A percentile compares a stretch with the other conserved stretches of the same genome.
phyloP scores from a whole-genome alignment of 1,140 invertebrate species.

The Zaprionus kolodkinae region DNA sequence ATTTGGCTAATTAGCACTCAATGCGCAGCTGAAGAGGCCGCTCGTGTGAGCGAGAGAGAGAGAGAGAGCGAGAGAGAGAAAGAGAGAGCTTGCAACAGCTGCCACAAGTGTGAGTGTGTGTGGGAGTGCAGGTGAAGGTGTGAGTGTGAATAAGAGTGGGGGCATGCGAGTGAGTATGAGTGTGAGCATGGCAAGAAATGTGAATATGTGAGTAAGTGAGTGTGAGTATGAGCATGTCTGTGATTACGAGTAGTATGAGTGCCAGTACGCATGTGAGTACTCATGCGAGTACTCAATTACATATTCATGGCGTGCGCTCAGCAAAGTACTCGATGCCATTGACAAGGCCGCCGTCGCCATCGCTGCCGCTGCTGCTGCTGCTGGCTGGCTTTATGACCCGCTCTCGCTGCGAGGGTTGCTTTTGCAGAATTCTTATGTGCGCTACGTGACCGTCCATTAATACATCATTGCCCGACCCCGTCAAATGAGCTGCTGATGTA shows the following conservation, averaged over 20 bases:
- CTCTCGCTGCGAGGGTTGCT: slow-evolving; percentile 65
- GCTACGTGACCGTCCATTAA: slow-evolving; percentile 78
- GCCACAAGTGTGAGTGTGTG: slow-evolving; percentile 5
- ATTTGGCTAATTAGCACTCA: slow-evolving; percentile 80
- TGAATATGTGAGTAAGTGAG: background rate
- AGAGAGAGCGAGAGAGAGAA: background rate
- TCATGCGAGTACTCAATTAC: slow-evolving; percentile 7
- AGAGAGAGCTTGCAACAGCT: background rate
- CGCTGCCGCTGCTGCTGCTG: background rate
- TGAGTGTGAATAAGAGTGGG: background rate
- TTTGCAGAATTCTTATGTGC: slow-evolving; percentile 66
- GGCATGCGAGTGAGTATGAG: background rate
- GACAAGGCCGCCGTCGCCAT: slow-evolving; percentile 33
- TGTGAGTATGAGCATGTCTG: background rate
- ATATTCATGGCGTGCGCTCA: slow-evolving; percentile 18
- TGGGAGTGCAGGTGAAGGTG: background rate
- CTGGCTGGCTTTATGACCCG: background rate
- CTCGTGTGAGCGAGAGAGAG: background rate
- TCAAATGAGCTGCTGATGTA: slow-evolving; percentile 53
- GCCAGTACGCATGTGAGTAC: background rate
- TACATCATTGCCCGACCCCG: slow-evolving; percentile 62
- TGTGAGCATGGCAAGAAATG: background rate
- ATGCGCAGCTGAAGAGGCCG: slow-evolving; percentile 65
- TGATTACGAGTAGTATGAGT: background rate
- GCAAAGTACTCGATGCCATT: slow-evolving; percentile 32